phyloP scores from a whole-genome alignment of 92 coral and sea anemone species.

The Heteractis magnifica region DNA sequence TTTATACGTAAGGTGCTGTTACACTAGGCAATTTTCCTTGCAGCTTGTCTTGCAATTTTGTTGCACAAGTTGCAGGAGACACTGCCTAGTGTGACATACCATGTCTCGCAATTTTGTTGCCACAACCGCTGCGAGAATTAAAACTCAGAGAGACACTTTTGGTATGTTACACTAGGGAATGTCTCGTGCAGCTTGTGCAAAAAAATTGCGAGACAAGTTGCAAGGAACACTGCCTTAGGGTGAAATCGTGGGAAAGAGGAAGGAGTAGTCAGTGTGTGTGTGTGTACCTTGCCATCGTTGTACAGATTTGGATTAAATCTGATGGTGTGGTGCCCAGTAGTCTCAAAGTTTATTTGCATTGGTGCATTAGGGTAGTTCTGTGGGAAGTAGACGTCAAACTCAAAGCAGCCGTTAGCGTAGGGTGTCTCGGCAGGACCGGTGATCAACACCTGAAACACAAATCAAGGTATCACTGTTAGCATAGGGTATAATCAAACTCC shows the following conservation, averaged over 20 bases:
- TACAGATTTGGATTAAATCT: conserved; percentile 97
- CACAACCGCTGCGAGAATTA: too few relatives aligned
- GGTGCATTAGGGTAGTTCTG: conserved; percentile 96
- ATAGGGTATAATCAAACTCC: not conserved
- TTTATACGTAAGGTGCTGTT: too few relatives aligned
- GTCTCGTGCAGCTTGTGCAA: too few relatives aligned
- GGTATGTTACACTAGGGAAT: too few relatives aligned
- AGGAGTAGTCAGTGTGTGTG: too few relatives aligned
- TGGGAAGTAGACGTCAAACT: conserved; percentile 97
- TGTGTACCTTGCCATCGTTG: conserved; percentile 94
- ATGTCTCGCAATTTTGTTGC: not conserved
- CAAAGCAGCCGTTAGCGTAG: conserved; percentile 99
- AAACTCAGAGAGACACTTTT: too few relatives aligned
- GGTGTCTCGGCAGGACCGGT: conserved; percentile 99
- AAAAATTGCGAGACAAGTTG: too few relatives aligned
- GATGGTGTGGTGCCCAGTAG: conserved; percentile 96
- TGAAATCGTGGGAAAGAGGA: not conserved
- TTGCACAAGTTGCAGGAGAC: too few relatives aligned
- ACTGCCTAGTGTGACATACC: not conserved
- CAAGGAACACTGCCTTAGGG: too few relatives aligned
- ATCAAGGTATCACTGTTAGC: not conserved
- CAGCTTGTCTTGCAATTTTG: too few relatives aligned
- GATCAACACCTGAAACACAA: conserved; percentile 72
- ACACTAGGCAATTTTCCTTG: too few relatives aligned
- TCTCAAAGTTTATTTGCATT: conserved; percentile 96